Evolutionary conservation across 2,113 vertebrate genomes (phyloP).

Genomic region (Thunnus maccoyii): DNA sequence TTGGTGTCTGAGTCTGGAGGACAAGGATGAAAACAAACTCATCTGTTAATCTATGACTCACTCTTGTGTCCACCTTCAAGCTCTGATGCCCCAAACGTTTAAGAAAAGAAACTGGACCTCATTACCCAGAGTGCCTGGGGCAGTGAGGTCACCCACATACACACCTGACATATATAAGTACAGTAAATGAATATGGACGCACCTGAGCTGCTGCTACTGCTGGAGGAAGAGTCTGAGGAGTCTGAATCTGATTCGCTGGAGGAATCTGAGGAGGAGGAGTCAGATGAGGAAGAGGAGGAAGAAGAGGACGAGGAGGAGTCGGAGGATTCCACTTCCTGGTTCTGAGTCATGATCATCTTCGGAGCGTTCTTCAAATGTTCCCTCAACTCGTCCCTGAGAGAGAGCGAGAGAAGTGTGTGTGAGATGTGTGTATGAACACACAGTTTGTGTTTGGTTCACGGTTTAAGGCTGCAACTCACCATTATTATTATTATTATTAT

Average conservation of each 20-base stretch:
- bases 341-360: slow-evolving; percentile 98
- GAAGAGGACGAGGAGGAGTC: slow-evolving; percentile 86
- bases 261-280: slow-evolving; percentile 84
- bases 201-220: slow-evolving; percentile 90
- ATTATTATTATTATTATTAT: too few relatives aligned
- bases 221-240: slow-evolving; percentile 87
- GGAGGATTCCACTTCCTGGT: slow-evolving; percentile 93
- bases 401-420: neutral
- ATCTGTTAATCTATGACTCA: neutral
- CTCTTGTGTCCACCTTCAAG: too few relatives aligned
- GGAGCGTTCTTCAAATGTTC: slow-evolving; percentile 98
- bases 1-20: slow-evolving; percentile 70
- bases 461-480: too few relatives aligned
- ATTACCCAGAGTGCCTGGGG: neutral
- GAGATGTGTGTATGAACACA: neutral
- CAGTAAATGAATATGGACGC: neutral
- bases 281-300: slow-evolving; percentile 84
- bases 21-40: neutral
- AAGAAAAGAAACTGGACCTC: neutral
- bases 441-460: too few relatives aligned
- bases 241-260: slow-evolving; percentile 86
- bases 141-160: neutral
- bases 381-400: slow-evolving; percentile 93
- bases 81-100: too few relatives aligned
- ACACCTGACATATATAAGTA: neutral